Evolutionary conservation across 2,888 invertebrate genomes (phyloP).

Genomic region (Mechanitis messenoides): DNA sequence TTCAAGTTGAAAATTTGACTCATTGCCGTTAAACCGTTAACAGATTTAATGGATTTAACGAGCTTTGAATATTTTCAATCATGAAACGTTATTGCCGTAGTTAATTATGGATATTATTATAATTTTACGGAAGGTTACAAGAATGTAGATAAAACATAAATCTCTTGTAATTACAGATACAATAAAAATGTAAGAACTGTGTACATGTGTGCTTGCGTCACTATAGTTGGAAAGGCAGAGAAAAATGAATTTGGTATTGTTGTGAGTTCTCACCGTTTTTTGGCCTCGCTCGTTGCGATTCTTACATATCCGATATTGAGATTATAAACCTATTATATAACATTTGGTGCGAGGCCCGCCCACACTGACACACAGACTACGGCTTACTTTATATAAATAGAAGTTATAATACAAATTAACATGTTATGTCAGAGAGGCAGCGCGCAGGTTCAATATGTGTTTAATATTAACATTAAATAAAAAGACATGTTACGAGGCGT

Average conservation of each 20-base stretch:
- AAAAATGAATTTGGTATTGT: conserved; percentile 8
- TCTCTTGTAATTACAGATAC: neutral
- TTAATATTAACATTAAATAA: too few species aligned
- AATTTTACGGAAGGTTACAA: neutral
- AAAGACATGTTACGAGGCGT: too few species aligned
- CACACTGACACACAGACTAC: too few species aligned
- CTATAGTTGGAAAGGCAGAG: conserved; percentile 8
- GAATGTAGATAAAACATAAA: neutral
- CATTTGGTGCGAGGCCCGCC: neutral
- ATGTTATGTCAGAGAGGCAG: too few species aligned
- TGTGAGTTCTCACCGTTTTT: conserved; percentile 9
- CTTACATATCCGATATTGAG: neutral
- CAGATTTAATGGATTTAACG: neutral
- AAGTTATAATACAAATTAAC: too few species aligned
- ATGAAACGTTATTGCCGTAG: neutral
- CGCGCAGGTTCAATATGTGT: too few species aligned
- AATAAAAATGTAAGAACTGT: neutral
- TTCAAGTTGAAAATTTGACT: too few species aligned
- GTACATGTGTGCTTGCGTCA: conserved; percentile 1
- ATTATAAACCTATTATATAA: neutral
- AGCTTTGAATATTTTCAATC: neutral
- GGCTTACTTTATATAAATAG: too few species aligned
- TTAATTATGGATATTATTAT: neutral
- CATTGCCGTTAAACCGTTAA: neutral
- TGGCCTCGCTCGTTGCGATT: neutral